phyloP scores from a whole-genome alignment of 2,797 vertebrate genomes.

The Chaetodon trifasciatus region DNA sequence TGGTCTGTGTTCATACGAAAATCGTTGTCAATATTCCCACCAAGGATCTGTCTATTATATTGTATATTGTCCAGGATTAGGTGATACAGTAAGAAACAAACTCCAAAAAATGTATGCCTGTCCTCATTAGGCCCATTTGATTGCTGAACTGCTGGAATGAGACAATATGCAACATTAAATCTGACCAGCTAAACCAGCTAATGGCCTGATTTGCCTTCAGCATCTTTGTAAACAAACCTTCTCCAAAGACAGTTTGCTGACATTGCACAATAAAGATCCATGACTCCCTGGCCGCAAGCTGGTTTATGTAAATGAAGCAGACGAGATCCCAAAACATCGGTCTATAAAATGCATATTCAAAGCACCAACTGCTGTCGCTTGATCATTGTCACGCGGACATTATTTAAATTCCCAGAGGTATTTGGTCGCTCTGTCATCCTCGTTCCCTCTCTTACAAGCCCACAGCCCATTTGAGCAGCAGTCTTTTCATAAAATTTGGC shows the following conservation, averaged over 20 bases:
- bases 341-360: conserved; percentile 66
- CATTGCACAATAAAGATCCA: conserved; percentile 79
- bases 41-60: neutral
- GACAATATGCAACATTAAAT: conserved; percentile 82
- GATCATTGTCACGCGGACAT: conserved; percentile 76
- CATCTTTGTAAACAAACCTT: conserved; percentile 73
- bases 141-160: conserved; percentile 71
- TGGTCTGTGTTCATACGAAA: no score
- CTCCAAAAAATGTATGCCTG: neutral
- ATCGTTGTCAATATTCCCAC: no score
- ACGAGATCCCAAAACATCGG: no score
- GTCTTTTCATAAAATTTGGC: conserved; percentile 45
- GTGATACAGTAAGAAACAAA: neutral
- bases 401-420: conserved; percentile 64
- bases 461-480: conserved; percentile 41
- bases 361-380: conserved; percentile 72
- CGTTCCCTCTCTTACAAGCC: conserved; percentile 31
- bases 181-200: conserved; percentile 78
- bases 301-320: conserved; percentile 72
- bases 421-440: conserved; percentile 48
- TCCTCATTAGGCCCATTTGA: conserved; percentile 58
- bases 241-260: conserved; percentile 72
- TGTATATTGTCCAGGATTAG: neutral
- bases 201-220: conserved; percentile 72
- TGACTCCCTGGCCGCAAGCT: conserved; percentile 61